These are phyloP conservation scores for Romanogobio albipinnatus DNA, from an alignment of 2,113 vertebrate species.

Conservation along the genomic window DNA sequence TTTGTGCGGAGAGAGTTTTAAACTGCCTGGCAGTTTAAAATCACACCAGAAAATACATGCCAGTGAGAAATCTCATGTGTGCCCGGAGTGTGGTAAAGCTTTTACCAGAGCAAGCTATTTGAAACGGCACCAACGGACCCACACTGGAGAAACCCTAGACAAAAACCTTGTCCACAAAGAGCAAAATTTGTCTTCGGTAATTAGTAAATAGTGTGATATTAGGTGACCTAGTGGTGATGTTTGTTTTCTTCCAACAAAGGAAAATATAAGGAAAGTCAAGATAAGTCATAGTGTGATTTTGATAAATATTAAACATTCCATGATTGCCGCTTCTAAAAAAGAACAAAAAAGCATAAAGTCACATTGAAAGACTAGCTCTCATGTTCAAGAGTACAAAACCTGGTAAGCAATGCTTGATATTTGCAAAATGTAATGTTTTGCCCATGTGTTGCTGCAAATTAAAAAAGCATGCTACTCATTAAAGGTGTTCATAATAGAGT, in stretches of 20 bases:
- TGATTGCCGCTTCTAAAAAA: background rate
- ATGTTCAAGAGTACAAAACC: background rate
- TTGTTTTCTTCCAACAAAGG: background rate
- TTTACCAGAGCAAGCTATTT: conserved; percentile 9
- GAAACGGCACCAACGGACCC: background rate
- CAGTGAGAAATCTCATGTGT: conserved; percentile 1
- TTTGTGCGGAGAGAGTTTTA: conserved; percentile 11
- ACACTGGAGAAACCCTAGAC: background rate
- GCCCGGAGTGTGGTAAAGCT: background rate
- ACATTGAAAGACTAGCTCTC: background rate
- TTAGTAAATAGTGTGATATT: background rate
- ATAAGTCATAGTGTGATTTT: background rate
- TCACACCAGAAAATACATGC: conserved; percentile 13
- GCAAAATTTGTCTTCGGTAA: background rate
- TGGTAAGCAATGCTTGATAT: background rate
- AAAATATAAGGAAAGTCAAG: background rate
- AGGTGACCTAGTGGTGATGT: background rate
- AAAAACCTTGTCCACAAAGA: background rate
- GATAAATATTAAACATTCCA: background rate
- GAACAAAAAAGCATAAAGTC: background rate
- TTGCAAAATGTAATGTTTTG: background rate
- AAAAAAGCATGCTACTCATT: background rate
- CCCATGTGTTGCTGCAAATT: background rate
- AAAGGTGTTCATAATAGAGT: background rate
- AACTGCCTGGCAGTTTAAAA: background rate